Conservation (phyloP, 2,888 invertebrate species). For the Campoplex nolae region DNA sequence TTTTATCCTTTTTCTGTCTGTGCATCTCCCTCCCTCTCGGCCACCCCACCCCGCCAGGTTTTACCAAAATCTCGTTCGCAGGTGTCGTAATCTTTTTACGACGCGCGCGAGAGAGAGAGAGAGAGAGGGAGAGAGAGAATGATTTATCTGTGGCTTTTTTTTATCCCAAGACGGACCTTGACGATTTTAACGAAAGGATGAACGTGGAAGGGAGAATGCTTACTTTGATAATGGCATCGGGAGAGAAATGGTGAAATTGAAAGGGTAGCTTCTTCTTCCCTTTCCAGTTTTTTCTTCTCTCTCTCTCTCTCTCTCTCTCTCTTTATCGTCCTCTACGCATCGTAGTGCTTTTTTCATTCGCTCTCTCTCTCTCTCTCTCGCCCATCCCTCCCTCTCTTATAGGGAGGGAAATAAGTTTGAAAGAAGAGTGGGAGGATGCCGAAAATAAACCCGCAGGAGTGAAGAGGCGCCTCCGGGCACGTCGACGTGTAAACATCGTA, state of each 20-base stretch:
- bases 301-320: background rate
- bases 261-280: constrained; percentile 42
- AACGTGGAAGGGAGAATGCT: constrained; percentile 3
- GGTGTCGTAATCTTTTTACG: constrained; percentile 54
- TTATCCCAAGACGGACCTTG: background rate
- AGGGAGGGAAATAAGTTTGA: constrained; percentile 45
- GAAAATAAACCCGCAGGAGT: constrained; percentile 68
- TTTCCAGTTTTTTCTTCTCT: constrained; percentile 16
- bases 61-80: constrained; percentile 43
- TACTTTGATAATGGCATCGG: constrained; percentile 43
- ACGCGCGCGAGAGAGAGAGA: background rate
- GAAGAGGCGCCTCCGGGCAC: constrained; percentile 64
- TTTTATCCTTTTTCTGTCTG: constrained; percentile 3
- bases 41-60: background rate
- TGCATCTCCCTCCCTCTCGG: constrained; percentile 8
- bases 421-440: constrained; percentile 65
- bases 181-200: constrained; percentile 13
- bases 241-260: constrained; percentile 45
- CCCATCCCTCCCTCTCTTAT: background rate
- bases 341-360: background rate
- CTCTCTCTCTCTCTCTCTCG: background rate
- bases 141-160: constrained; percentile 11
- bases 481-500: constrained; percentile 71
- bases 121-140: constrained; percentile 4
- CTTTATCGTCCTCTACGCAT: background rate